A percentile compares a stretch with the other conserved stretches of the same genome.
Conservation (phyloP, 2,888 invertebrate genomes). For the Drosophila atroscutellata region DNA sequence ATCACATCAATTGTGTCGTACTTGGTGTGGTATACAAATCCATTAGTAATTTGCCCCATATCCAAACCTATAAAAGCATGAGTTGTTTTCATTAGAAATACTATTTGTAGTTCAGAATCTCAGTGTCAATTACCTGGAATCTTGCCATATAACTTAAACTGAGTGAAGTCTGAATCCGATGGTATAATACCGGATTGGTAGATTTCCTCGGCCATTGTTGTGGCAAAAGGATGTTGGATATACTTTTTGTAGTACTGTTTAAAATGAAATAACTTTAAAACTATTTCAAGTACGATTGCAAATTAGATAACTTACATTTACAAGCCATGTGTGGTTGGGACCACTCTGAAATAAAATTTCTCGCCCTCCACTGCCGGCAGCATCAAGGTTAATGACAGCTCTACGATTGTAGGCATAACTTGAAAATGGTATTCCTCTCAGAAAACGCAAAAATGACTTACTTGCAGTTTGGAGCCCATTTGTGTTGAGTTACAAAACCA, state of each 20-base stretch:
- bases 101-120: not conserved
- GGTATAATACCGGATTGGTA: constrained; percentile 88
- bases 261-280: not conserved
- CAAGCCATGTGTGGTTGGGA: constrained; percentile 89
- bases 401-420: constrained; percentile 58
- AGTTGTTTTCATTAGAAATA: not conserved
- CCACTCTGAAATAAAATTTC: constrained; percentile 95
- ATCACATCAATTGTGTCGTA: constrained; percentile 88
- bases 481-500: constrained; percentile 89
- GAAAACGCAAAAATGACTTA: constrained; percentile 14
- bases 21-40: constrained; percentile 91
- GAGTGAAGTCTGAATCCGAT: constrained; percentile 89
- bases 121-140: constrained; percentile 64
- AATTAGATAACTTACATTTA: constrained; percentile 84
- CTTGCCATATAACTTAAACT: constrained; percentile 85
- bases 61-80: constrained; percentile 87
- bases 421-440: too few relatives aligned
- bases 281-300: too few relatives aligned
- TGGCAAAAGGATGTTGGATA: constrained; percentile 87
- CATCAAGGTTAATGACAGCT: constrained; percentile 95
- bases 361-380: constrained; percentile 95
- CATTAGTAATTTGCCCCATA: constrained; percentile 90
- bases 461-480: constrained; percentile 90
- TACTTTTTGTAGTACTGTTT: constrained; percentile 84
- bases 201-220: constrained; percentile 87